Conservation (phyloP, 2,113 vertebrate species). For the Clarias magur region DNA sequence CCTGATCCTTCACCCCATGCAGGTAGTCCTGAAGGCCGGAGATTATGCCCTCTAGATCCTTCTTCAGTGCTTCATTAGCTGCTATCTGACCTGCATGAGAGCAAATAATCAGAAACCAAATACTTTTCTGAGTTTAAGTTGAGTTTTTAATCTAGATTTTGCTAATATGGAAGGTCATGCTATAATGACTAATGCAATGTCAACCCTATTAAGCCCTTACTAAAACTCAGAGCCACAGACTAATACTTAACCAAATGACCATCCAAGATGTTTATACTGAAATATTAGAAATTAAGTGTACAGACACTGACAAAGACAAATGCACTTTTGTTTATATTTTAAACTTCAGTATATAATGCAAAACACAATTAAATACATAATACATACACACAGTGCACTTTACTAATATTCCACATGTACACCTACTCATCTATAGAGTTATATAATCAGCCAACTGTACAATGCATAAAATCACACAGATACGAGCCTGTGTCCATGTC, state of each 20-base stretch:
- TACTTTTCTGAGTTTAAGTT: not conserved
- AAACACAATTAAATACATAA: not conserved
- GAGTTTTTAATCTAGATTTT: not conserved
- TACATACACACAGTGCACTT: not conserved
- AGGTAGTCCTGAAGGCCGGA: constrained; percentile 86
- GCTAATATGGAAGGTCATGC: not conserved
- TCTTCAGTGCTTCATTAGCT: constrained; percentile 87
- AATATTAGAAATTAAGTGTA: not conserved
- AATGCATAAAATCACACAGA: too few species aligned
- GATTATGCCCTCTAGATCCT: constrained; percentile 85
- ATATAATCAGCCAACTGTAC: not conserved
- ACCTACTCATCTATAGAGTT: too few species aligned
- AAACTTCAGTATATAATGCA: not conserved
- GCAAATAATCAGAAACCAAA: not conserved
- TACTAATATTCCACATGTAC: too few species aligned
- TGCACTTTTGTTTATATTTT: not conserved
- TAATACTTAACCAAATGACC: not conserved
- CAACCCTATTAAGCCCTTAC: not conserved
- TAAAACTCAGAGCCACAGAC: not conserved
- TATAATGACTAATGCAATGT: not conserved
- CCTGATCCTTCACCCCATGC: constrained; percentile 80
- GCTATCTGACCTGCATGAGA: constrained; percentile 85
- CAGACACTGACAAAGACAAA: not conserved
- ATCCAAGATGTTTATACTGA: not conserved
- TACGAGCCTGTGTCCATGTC: too few species aligned